phyloP scores from a whole-genome alignment of 2,113 vertebrate genomes.

The Pelusios castaneus region DNA sequence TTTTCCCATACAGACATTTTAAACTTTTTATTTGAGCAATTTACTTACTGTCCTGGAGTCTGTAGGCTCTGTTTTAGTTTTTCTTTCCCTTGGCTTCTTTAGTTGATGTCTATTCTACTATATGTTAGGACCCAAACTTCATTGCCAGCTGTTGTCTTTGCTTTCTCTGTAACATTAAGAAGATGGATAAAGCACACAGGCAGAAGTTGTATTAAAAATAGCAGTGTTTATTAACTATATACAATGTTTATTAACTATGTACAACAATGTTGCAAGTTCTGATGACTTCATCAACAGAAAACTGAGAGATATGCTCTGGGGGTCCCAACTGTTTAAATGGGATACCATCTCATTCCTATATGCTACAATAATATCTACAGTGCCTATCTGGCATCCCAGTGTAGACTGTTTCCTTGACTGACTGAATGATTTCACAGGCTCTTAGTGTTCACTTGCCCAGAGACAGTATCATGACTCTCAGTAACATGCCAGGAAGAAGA shows the following conservation, averaged over 20 bases:
- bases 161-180: not conserved
- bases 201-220: not conserved
- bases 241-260: no score
- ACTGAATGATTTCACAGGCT: no score
- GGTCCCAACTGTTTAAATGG: no score
- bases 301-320: no score
- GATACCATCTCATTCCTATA: no score
- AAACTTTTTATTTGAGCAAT: not conserved
- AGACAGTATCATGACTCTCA: no score
- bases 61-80: not conserved
- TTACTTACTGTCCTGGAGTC: not conserved
- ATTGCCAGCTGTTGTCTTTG: not conserved
- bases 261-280: no score
- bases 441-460: no score
- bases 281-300: no score
- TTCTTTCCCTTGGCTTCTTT: not conserved
- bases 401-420: no score
- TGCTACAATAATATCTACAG: no score
- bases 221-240: not conserved
- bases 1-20: not conserved
- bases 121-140: not conserved
- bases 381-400: no score
- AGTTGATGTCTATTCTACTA: not conserved
- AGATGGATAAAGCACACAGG: not conserved
- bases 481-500: not conserved